Conservation (phyloP, 2,797 vertebrate genomes). For the Gambelia wislizenii region DNA sequence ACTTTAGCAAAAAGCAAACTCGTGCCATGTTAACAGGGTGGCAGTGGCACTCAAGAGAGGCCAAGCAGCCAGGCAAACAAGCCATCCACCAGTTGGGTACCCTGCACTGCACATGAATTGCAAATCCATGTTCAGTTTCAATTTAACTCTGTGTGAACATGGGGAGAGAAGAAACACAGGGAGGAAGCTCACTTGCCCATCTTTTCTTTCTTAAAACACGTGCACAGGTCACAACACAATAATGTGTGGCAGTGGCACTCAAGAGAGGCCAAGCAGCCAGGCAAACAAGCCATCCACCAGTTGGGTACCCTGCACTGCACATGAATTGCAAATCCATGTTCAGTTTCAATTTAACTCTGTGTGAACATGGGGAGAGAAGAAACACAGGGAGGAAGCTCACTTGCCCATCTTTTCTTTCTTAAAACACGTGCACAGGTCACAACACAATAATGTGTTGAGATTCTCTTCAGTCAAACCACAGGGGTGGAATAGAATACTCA, state of each 20-base stretch:
- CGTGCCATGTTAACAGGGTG: background rate
- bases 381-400: background rate
- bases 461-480: constrained; percentile 8
- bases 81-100: background rate
- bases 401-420: background rate
- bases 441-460: constrained; percentile 29
- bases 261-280: constrained; percentile 10
- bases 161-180: no score
- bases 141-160: constrained; percentile 23
- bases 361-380: constrained; percentile 28
- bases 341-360: background rate
- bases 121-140: background rate
- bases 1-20: constrained; percentile 63
- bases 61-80: constrained; percentile 36
- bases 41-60: constrained; percentile 26
- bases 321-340: constrained; percentile 5
- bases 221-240: no score
- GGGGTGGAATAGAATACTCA: background rate
- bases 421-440: constrained; percentile 12
- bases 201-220: no score
- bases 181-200: no score
- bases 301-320: background rate
- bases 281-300: constrained; percentile 28
- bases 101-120: background rate
- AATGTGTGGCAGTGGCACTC: background rate